Evolutionary conservation across 1,140 invertebrate genomes (phyloP).

Genomic region (Aleiodes sp.): DNA sequence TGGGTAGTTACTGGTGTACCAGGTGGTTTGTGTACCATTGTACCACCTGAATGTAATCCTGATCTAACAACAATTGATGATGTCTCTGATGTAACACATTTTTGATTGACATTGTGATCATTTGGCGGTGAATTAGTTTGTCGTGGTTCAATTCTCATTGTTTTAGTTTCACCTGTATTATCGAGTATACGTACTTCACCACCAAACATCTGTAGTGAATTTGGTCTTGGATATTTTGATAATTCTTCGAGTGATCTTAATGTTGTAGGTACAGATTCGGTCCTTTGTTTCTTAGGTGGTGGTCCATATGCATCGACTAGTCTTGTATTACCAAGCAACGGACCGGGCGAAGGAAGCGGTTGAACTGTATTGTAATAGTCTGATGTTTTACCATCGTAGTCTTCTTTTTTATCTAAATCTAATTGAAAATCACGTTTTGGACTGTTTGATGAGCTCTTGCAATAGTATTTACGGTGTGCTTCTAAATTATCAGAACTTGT

Average conservation of each 20-base stretch:
- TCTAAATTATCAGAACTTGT: conserved; percentile 76
- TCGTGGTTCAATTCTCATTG: conserved; percentile 75
- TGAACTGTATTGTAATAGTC: conserved; percentile 62
- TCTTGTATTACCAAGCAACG: conserved; percentile 80
- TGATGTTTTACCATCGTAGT: conserved; percentile 53
- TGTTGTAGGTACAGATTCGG: conserved; percentile 64
- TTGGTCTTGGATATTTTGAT: conserved; percentile 60
- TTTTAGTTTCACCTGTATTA: conserved; percentile 73
- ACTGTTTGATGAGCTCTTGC: conserved; percentile 66
- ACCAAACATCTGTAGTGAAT: conserved; percentile 78
- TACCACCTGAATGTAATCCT: conserved; percentile 78
- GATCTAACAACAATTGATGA: conserved; percentile 76
- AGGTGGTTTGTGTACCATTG: conserved; percentile 71
- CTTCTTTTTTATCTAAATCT: conserved; percentile 67
- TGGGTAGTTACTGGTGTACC: conserved; percentile 49
- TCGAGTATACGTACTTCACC: conserved; percentile 80
- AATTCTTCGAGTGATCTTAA: conserved; percentile 70
- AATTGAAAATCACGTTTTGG: conserved; percentile 58
- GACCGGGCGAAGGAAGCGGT: conserved; percentile 79
- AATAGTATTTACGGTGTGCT: conserved; percentile 75
- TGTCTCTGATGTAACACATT: conserved; percentile 61
- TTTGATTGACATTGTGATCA: conserved; percentile 42
- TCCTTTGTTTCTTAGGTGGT: conserved; percentile 66
- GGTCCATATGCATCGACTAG: conserved; percentile 74
- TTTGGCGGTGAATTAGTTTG: conserved; percentile 57